Percentiles rank a stretch among this genome's conserved stretches.
These are phyloP conservation scores for Hemistola chrysoprasaria DNA, from an alignment of 2,888 invertebrate species.

Conservation along the genomic window DNA sequence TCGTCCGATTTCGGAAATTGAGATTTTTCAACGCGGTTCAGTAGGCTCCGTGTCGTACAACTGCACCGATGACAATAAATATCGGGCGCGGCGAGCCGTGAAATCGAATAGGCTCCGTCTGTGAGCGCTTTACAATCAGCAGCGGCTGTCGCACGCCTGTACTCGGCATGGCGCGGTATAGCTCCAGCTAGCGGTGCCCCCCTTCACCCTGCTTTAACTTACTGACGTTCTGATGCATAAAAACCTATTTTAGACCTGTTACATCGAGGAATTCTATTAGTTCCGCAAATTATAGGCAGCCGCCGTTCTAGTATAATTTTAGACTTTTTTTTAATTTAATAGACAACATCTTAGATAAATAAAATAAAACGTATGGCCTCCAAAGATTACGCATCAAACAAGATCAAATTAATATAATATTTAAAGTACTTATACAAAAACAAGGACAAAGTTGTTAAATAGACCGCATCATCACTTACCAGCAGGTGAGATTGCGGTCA, in stretches of 20 bases:
- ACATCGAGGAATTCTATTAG: conserved; percentile 16
- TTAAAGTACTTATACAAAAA: no score
- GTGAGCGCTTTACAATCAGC: conserved; percentile 81
- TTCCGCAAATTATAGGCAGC: neutral
- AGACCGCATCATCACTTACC: no score
- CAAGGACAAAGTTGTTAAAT: no score
- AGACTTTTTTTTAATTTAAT: no score
- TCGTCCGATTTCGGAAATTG: conserved; percentile 71
- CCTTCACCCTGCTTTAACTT: conserved; percentile 60
- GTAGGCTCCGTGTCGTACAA: conserved; percentile 79
- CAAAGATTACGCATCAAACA: no score
- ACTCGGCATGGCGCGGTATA: conserved; percentile 14
- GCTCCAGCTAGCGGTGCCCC: conserved; percentile 24
- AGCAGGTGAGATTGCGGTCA: no score
- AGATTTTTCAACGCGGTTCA: conserved; percentile 79
- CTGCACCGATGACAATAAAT: conserved; percentile 82
- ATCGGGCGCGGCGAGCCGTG: conserved; percentile 79
- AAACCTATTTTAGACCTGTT: conserved; percentile 52
- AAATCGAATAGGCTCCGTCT: conserved; percentile 82
- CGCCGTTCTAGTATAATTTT: no score
- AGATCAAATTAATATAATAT: no score
- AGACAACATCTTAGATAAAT: no score
- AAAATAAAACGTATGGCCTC: no score
- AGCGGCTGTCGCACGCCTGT: conserved; percentile 70
- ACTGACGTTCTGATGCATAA: conserved; percentile 65